Conservation (phyloP, 2,113 vertebrate species). For the Poeciliopsis retropinna region DNA sequence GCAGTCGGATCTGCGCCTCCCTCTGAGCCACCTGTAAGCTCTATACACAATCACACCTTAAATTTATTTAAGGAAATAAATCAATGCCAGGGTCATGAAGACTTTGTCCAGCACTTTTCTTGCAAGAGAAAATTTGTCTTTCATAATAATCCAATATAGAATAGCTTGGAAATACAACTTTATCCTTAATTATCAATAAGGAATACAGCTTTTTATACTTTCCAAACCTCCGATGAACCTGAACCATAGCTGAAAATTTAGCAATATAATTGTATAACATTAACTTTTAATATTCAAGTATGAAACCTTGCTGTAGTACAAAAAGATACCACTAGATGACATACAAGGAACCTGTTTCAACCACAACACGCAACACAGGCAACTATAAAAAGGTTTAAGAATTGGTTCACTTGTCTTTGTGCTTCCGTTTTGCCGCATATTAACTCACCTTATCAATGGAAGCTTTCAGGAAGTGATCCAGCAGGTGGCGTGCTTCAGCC, state of each 20-base stretch:
- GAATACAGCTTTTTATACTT: neutral
- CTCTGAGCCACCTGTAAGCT: conserved; percentile 95
- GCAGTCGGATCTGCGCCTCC: conserved; percentile 91
- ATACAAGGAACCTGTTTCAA: neutral
- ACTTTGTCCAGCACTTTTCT: neutral
- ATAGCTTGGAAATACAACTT: too few relatives aligned
- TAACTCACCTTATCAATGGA: conserved; percentile 92
- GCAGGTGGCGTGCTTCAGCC: conserved; percentile 92
- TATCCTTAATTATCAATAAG: neutral
- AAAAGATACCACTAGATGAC: conserved; percentile 34
- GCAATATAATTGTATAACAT: too few relatives aligned
- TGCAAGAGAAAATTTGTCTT: neutral
- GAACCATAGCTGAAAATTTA: too few relatives aligned
- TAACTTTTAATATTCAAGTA: too few relatives aligned
- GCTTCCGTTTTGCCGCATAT: neutral
- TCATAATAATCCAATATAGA: too few relatives aligned
- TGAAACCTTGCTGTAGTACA: neutral
- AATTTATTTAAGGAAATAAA: too few relatives aligned
- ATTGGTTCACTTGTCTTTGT: neutral
- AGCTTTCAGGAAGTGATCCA: conserved; percentile 96
- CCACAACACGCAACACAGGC: neutral
- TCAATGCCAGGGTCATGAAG: too few relatives aligned
- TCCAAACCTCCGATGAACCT: too few relatives aligned
- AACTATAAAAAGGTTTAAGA: neutral
- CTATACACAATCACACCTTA: conserved; percentile 67